A percentile compares a stretch with the other conserved stretches of the same genome.
phyloP scores from a whole-genome alignment of 2,888 invertebrate species.

The Pycnomerus fuliginosus region DNA sequence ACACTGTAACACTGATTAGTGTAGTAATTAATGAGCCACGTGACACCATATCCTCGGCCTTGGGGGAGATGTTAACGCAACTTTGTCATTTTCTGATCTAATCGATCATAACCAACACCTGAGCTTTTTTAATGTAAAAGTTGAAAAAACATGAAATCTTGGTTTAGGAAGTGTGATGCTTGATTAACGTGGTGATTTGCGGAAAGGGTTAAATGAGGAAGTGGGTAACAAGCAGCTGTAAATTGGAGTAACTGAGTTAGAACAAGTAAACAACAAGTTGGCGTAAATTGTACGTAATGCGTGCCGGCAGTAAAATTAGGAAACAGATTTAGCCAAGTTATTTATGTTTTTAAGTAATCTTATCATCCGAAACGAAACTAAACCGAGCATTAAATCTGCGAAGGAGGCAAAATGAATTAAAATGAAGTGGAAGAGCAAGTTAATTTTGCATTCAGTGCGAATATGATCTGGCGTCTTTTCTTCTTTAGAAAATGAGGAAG shows the following conservation, averaged over 20 bases:
- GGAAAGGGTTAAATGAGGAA: too few relatives aligned
- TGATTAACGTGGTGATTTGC: too few relatives aligned
- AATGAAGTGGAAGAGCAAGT: constrained; percentile 40
- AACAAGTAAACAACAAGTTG: constrained; percentile 30
- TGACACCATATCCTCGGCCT: constrained; percentile 21
- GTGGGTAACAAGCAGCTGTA: constrained; percentile 13
- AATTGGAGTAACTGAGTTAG: constrained; percentile 24
- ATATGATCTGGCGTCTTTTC: constrained; percentile 47
- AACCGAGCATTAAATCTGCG: constrained; percentile 46
- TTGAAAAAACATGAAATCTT: too few relatives aligned
- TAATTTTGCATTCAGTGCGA: constrained; percentile 46
- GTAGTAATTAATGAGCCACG: constrained; percentile 47
- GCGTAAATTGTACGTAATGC: constrained; percentile 32
- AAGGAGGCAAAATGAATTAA: constrained; percentile 42
- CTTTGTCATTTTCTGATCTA: constrained; percentile 19
- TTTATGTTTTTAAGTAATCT: constrained; percentile 46
- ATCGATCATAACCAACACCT: constrained; percentile 11
- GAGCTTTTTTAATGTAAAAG: too few relatives aligned
- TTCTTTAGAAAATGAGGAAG: constrained; percentile 43
- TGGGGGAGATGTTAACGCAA: constrained; percentile 13
- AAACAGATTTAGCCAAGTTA: constrained; percentile 44
- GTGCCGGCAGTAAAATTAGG: constrained; percentile 40
- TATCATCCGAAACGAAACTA: constrained; percentile 44
- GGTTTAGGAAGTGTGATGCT: too few relatives aligned
- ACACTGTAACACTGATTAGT: constrained; percentile 45